Evolutionary conservation across 2,113 vertebrate species (phyloP), one percentile per base, ranked within the genome.

Genomic region (Corydoras maculifer): DNA sequence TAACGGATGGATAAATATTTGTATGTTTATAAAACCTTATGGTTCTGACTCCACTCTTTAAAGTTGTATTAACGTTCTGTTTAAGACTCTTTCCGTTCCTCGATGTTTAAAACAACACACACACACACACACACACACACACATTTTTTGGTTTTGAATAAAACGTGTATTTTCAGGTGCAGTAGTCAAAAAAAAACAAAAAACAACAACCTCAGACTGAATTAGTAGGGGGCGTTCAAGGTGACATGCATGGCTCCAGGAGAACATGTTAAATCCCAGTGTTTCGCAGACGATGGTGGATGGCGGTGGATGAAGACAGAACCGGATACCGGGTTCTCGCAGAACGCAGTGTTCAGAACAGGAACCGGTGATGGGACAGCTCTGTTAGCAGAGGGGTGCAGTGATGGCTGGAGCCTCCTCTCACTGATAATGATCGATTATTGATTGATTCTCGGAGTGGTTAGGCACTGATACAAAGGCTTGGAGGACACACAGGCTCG

Each of bases 151-250:
- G 31, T 72, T 68, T 77, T 74, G 71, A 73, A 74, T 60, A 70
- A 77, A 79, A 62, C 51, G 31, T 80, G 72, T 77, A 80, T 80
- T 57, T 77, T 61, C 30, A 68, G 57, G 55, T 66, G 54, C 58
- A 35, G n/a, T 59, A 58, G 58, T 58, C 3, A 69, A 71, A 68
- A 73, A 30, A 53, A 66, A 66, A n/a, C n/a, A 51, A n/a, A n/a
- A n/a, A n/a, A 25, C 18, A 25, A 53, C 8, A 51, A 12, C 15
- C 29, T 59, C 58, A 58, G 43, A 43, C 5, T 13, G 29, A 14
- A n/a, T 58, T 74, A 29, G 15, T 5, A 66, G 43, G 59, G 3
- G 18, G 13, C 29, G 11, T 68, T 8, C 65, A 50, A 72, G 63
- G 31, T 64, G 72, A 48, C 77, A 72, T 70, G 57, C 77, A 62